Percentiles rank a stretch among this genome's conserved stretches.
phyloP scores from a whole-genome alignment of 1,140 invertebrate species.

The Lasaia peninsularis region DNA sequence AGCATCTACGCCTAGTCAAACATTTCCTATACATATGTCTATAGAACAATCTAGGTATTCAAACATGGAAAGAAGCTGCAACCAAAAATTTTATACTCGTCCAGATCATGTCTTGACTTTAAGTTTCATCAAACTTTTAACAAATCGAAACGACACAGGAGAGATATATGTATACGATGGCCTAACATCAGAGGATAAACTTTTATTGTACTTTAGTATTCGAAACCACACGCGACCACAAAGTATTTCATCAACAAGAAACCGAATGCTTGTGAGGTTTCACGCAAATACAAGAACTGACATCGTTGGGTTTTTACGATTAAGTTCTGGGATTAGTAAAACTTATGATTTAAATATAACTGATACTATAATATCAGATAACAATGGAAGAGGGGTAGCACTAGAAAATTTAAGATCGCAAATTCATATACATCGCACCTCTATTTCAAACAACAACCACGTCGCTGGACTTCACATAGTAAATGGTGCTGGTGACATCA shows the following conservation, averaged over 20 bases:
- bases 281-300: conserved; percentile 82
- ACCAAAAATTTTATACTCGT: conserved; percentile 87
- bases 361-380: conserved; percentile 89
- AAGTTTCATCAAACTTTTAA: conserved; percentile 87
- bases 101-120: conserved; percentile 89
- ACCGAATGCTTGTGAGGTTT: conserved; percentile 88
- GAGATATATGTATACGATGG: conserved; percentile 89
- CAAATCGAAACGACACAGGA: conserved; percentile 85
- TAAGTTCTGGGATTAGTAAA: conserved; percentile 88
- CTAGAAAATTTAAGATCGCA: conserved; percentile 91
- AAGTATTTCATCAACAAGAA: conserved; percentile 87
- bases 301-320: conserved; percentile 84
- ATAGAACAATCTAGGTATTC: conserved; percentile 87
- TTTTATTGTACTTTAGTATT: conserved; percentile 83
- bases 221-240: conserved; percentile 90
- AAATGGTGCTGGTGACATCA: conserved; percentile 93
- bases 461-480: conserved; percentile 92
- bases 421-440: conserved; percentile 87
- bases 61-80: conserved; percentile 82
- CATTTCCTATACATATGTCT: conserved; percentile 87
- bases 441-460: conserved; percentile 92
- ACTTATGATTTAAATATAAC: conserved; percentile 93
- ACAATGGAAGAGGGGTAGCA: conserved; percentile 94
- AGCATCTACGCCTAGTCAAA: conserved; percentile 88
- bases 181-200: conserved; percentile 80